These are phyloP conservation scores for Odontamblyopus rebecca DNA, from an alignment of 2,797 vertebrate species.

Conservation along the genomic window DNA sequence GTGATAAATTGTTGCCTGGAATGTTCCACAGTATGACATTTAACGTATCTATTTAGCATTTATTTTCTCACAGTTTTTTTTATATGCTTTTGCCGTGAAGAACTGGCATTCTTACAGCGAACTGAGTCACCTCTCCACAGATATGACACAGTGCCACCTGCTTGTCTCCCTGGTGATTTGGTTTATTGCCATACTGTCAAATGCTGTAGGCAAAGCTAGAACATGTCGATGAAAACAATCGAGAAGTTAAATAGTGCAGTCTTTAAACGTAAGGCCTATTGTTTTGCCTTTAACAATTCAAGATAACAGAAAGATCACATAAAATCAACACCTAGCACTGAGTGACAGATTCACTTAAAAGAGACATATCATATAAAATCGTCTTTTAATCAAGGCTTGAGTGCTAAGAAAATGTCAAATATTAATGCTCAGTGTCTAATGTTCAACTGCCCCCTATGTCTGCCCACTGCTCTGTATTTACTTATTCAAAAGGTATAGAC, in stretches of 20 bases:
- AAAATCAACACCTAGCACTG: conserved; percentile 4
- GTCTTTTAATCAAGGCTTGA: too few relatives aligned
- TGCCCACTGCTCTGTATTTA: too few relatives aligned
- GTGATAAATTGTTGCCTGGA: background rate
- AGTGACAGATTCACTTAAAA: conserved; percentile 17
- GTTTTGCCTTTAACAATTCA: too few relatives aligned
- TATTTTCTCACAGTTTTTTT: background rate
- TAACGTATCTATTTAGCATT: background rate
- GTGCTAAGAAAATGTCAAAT: too few relatives aligned
- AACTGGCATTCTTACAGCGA: too few relatives aligned
- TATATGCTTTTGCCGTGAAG: background rate
- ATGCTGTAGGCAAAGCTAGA: background rate
- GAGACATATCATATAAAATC: too few relatives aligned
- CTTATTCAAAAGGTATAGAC: too few relatives aligned
- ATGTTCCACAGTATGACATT: background rate
- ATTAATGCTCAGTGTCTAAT: too few relatives aligned
- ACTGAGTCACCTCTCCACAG: background rate
- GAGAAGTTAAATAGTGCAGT: background rate
- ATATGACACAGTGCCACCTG: background rate
- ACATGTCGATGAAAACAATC: background rate
- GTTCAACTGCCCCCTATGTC: too few relatives aligned
- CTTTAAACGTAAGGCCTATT: background rate
- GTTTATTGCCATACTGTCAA: background rate
- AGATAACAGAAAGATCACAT: background rate
- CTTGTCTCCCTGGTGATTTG: background rate